These are phyloP conservation scores for Cirrhinus molitorella DNA, from an alignment of 2,797 vertebrate genomes.

Conservation along the genomic window DNA sequence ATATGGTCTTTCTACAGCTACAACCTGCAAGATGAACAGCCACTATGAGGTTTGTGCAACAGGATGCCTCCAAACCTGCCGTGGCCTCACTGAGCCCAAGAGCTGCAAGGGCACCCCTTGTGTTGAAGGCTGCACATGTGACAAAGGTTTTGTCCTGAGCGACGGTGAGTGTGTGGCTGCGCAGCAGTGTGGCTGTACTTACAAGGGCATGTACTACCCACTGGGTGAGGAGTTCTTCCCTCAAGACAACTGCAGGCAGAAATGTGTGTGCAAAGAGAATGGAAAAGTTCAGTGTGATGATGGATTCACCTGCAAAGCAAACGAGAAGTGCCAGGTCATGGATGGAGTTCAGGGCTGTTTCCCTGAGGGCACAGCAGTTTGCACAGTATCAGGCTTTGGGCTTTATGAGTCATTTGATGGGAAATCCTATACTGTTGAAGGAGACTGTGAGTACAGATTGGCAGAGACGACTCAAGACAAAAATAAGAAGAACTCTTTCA, in stretches of 20 bases:
- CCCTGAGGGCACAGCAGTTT: constrained; percentile 66
- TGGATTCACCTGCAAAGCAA: constrained; percentile 59
- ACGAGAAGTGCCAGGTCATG: constrained; percentile 69
- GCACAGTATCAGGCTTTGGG: constrained; percentile 71
- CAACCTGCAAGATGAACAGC: constrained; percentile 73
- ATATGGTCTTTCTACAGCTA: constrained; percentile 64
- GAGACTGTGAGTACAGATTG: constrained; percentile 74
- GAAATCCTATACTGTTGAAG: constrained; percentile 61
- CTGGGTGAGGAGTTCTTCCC: constrained; percentile 67
- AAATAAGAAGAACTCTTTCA: constrained; percentile 62
- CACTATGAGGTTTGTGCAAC: constrained; percentile 77
- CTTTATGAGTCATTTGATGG: constrained; percentile 77
- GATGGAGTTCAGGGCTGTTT: constrained; percentile 73
- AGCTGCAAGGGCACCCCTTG: constrained; percentile 68
- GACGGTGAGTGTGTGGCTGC: constrained; percentile 71
- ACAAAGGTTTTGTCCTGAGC: constrained; percentile 74
- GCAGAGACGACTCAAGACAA: constrained; percentile 50
- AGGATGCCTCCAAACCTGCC: constrained; percentile 73
- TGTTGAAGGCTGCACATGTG: constrained; percentile 76
- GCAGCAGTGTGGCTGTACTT: constrained; percentile 76
- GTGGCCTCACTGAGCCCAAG: constrained; percentile 2
- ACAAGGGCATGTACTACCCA: constrained; percentile 70
- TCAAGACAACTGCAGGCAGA: constrained; percentile 57
- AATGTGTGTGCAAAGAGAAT: constrained; percentile 71
- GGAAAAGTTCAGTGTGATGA: constrained; percentile 65